Evolutionary conservation across 2,888 invertebrate species (phyloP), one percentile per base, ranked within the genome.

Genomic region (Caenorhabditis angaria): DNA sequence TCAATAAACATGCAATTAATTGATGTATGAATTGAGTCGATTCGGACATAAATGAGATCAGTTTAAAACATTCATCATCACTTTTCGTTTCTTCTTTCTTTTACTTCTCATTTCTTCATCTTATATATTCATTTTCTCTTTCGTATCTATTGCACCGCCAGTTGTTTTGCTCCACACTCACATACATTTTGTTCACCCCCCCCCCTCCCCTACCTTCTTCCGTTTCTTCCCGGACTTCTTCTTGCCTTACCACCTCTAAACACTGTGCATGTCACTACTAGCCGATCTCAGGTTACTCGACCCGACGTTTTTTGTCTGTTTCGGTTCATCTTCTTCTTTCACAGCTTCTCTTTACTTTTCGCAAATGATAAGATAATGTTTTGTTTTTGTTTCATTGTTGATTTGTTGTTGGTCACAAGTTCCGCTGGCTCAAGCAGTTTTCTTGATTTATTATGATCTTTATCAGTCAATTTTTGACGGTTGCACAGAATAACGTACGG

Each of bases 71-170:
- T 24, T 24, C 29, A 53, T 59, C 32, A 65, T 29, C 20, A 56
- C 51, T 27, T 29, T 32, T 61, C n/a, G 22, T 50, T 48, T 55
- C 48, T 32, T 50, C 53, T 29, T 20, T 51, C 50, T 35, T 22
- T 18, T 29, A 63, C 32, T 29, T n/a, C 18, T 56, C 56, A 51
- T n/a, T n/a, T 22, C 27, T n/a, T n/a, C 35, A 61, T 61, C 56
- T 58, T 54, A 65, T 56, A 24, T 28, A 53, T 58, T 68, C 62
- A 58, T 54, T 63, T 54, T 50, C 54, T n/a, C 54, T 54, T 58
- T 48, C 53, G 24, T 25, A 6, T 32, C 32, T 41, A 41, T 41
- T 18, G 41, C 6, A 2, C 41, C 41, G 41, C 41, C 41, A 41
- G 41, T 41, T 41, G 41, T 41, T 41, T 41, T 41, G 41, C 41